Percentiles rank a stretch among this genome's conserved stretches.
These are phyloP conservation scores for Rhynchopsitta pachyrhyncha DNA, from an alignment of 2,113 vertebrate species.

Conservation along the genomic window DNA sequence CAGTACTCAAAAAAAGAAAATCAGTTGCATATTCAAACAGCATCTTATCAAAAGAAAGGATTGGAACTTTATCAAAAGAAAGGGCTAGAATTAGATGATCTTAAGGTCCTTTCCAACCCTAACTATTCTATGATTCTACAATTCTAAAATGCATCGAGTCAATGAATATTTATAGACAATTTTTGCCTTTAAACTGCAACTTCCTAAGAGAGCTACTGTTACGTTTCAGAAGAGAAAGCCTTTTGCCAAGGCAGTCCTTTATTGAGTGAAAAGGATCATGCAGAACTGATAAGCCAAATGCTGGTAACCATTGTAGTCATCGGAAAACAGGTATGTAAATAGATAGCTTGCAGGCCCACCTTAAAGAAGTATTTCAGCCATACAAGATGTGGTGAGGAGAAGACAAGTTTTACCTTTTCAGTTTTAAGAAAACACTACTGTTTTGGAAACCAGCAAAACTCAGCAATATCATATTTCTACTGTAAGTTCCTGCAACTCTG, in stretches of 20 bases:
- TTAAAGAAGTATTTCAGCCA: not conserved
- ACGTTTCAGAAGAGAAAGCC: not conserved
- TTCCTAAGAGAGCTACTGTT: not conserved
- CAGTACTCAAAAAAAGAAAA: not conserved
- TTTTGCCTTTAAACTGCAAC: not conserved
- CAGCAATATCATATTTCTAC: not conserved
- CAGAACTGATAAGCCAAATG: not conserved
- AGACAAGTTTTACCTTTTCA: not conserved
- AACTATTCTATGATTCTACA: too few relatives aligned
- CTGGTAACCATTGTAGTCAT: accelerated
- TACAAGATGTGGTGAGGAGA: not conserved
- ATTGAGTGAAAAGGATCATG: accelerated
- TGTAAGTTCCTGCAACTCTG: not conserved
- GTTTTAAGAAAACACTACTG: not conserved
- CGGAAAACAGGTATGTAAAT: accelerated
- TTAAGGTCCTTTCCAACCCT: too few relatives aligned
- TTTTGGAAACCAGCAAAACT: not conserved
- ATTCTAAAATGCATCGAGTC: not conserved
- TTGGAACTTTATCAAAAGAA: too few relatives aligned
- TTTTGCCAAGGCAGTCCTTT: not conserved
- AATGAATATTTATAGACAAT: not conserved
- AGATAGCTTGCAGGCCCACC: not conserved
- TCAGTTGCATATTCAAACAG: not conserved
- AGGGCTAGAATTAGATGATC: too few relatives aligned
- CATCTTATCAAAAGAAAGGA: not conserved